These are phyloP conservation scores for Geodia barretti DNA, from an alignment of 37 sponge, comb jelly and placozoan species.

Conservation along the genomic window DNA sequence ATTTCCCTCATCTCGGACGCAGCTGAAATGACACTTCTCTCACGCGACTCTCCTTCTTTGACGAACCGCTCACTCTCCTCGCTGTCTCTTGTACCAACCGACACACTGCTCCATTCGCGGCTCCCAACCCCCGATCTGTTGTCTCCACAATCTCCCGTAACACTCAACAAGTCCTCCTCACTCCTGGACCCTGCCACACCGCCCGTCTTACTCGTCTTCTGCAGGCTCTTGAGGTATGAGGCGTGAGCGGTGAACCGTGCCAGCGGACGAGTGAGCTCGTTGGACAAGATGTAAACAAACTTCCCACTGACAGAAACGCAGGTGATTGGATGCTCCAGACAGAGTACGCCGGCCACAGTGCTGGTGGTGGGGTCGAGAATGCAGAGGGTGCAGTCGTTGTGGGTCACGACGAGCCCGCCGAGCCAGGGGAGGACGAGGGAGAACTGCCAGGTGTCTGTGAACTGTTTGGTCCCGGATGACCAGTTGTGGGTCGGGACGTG, in stretches of 20 bases:
- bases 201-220: not conserved
- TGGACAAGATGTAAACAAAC: conserved; percentile 36
- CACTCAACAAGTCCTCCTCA: not conserved
- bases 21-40: not conserved
- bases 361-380: conserved; percentile 51
- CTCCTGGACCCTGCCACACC: not conserved
- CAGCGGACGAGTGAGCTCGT: not conserved
- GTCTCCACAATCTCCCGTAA: not conserved
- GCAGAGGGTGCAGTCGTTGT: conserved; percentile 35
- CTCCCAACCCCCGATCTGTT: too few relatives aligned
- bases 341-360: conserved; percentile 13
- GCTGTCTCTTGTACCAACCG: too few relatives aligned
- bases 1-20: not conserved
- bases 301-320: conserved; percentile 17
- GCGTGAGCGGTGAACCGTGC: conserved; percentile 40
- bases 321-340: conserved; percentile 19
- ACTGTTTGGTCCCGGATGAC: not conserved
- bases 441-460: conserved; percentile 39
- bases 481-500: conserved; percentile 14
- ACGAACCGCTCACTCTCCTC: not conserved
- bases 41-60: not conserved
- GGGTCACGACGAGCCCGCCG: conserved; percentile 31
- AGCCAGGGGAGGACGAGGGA: conserved; percentile 39
- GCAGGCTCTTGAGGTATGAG: not conserved
- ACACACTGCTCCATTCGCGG: too few relatives aligned